Conservation (phyloP, 2,797 vertebrate genomes). For the Coreius guichenoti region DNA sequence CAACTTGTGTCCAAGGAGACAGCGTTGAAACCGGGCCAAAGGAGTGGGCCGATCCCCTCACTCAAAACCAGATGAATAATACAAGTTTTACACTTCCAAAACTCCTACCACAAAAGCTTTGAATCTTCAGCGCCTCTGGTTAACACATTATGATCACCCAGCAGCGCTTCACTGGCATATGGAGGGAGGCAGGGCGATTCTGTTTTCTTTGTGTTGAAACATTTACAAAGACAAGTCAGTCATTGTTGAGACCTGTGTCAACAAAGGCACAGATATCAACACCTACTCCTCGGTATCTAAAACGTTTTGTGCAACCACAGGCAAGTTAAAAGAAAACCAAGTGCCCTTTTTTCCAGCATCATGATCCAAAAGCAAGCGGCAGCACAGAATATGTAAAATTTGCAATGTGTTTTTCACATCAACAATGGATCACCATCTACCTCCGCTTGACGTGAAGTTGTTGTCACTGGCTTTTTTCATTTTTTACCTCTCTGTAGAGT, state of each 20-base stretch:
- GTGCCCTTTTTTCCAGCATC: constrained; percentile 26
- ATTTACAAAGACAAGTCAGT: constrained; percentile 52
- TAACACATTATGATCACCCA: constrained; percentile 53
- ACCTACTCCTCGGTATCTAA: neutral
- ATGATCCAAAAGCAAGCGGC: neutral
- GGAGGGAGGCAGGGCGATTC: constrained; percentile 25
- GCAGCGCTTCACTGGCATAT: constrained; percentile 42
- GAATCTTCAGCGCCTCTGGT: constrained; percentile 41
- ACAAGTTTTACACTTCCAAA: constrained; percentile 30
- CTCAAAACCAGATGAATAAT: constrained; percentile 42
- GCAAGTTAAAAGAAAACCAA: constrained; percentile 27
- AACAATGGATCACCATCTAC: constrained; percentile 6
- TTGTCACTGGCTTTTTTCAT: constrained; percentile 19
- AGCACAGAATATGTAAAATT: neutral
- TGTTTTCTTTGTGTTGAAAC: constrained; percentile 49
- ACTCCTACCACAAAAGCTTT: constrained; percentile 40
- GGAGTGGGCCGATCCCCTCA: constrained; percentile 21
- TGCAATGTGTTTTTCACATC: neutral
- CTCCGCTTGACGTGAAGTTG: constrained; percentile 27
- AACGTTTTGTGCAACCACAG: constrained; percentile 23
- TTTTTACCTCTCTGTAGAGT: constrained; percentile 9
- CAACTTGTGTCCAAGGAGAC: constrained; percentile 32
- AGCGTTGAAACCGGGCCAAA: constrained; percentile 29
- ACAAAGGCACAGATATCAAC: constrained; percentile 44
- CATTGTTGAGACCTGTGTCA: constrained; percentile 50